Conservation (phyloP, 2,113 vertebrate genomes). For the Psophia crepitans region DNA sequence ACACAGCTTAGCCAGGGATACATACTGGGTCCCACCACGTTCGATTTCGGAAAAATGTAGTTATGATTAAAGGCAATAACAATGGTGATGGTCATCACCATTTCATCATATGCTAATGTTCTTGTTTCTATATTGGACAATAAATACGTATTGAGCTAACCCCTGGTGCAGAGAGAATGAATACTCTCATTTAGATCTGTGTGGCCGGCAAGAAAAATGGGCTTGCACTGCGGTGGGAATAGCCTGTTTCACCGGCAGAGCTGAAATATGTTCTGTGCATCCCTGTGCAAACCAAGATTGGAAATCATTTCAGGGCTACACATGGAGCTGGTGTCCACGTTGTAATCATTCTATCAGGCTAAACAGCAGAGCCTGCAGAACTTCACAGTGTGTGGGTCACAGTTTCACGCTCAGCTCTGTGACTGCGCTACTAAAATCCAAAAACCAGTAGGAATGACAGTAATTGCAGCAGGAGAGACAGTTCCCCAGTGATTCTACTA, state of each 20-base stretch:
- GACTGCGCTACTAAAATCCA: rapidly evolving
- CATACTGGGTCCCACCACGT: rapidly evolving
- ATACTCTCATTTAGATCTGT: background rate
- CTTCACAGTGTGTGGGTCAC: background rate
- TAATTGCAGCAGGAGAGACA: background rate
- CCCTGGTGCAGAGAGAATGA: background rate
- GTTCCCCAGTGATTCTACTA: background rate
- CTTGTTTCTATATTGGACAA: background rate
- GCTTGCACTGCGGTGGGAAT: background rate
- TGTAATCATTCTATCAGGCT: background rate
- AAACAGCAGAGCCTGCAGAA: background rate
- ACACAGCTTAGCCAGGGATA: background rate
- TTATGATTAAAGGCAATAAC: background rate
- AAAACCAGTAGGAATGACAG: background rate
- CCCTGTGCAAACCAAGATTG: background rate
- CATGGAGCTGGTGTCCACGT: background rate
- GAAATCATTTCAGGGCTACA: background rate
- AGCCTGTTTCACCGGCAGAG: background rate
- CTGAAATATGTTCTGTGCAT: background rate
- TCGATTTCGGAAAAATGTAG: background rate
- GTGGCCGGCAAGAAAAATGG: background rate
- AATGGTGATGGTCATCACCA: background rate
- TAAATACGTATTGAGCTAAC: background rate
- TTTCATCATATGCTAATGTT: background rate
- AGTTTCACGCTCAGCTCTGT: background rate